A percentile compares a stretch with the other conserved stretches of the same genome.
Conservation (phyloP, 2,888 invertebrate genomes). For the Empis stercorea region DNA sequence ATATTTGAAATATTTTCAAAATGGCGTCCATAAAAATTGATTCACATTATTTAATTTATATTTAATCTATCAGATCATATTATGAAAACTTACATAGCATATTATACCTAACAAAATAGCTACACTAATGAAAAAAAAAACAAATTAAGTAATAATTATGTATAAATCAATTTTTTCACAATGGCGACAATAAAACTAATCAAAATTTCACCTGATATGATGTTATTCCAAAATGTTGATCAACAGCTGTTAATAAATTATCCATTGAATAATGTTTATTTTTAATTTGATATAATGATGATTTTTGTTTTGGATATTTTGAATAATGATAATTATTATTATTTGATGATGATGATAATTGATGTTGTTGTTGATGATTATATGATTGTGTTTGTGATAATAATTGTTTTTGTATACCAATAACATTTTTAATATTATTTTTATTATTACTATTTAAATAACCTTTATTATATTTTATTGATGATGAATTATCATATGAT, state of each 20-base stretch:
- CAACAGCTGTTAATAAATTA: slow-evolving; percentile 1
- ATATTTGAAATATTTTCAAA: too few relatives aligned
- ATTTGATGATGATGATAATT: neutral
- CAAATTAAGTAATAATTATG: too few relatives aligned
- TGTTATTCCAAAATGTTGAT: neutral
- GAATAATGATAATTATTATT: neutral
- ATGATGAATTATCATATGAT: too few relatives aligned
- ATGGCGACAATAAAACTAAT: neutral
- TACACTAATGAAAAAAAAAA: too few relatives aligned
- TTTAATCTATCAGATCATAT: too few relatives aligned
- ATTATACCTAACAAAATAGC: too few relatives aligned
- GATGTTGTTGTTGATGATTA: neutral
- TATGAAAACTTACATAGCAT: too few relatives aligned
- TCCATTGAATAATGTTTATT: slow-evolving; percentile 4
- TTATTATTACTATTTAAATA: neutral
- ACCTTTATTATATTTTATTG: neutral
- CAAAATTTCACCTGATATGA: neutral
- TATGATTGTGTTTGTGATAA: neutral
- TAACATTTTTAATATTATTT: neutral
- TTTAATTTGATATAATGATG: slow-evolving; percentile 1
- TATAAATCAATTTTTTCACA: too few relatives aligned
- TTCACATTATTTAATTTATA: too few relatives aligned
- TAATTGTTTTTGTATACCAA: too few relatives aligned
- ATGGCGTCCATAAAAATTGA: too few relatives aligned
- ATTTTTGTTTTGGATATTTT: slow-evolving; percentile 1